A percentile compares a stretch with the other conserved stretches of the same genome.
phyloP scores from a whole-genome alignment of 2,113 vertebrate genomes.

The Sitta europaea region DNA sequence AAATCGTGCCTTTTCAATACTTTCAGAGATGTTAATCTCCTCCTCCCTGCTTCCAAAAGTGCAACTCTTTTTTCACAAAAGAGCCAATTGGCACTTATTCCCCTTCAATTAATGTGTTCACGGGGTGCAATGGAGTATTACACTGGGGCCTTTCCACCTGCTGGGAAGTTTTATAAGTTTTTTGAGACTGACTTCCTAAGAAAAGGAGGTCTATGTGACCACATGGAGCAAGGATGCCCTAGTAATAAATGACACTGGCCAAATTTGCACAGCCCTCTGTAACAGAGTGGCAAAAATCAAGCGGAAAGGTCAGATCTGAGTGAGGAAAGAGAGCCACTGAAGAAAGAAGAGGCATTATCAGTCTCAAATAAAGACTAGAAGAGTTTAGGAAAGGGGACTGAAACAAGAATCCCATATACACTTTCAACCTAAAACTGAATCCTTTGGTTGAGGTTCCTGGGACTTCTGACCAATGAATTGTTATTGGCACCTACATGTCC shows the following conservation, averaged over 20 bases:
- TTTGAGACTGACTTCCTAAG: neutral
- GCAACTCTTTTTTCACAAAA: neutral
- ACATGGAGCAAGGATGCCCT: neutral
- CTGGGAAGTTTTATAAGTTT: neutral
- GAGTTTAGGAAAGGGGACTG: neutral
- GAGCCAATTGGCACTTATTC: neutral
- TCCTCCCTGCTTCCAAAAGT: neutral
- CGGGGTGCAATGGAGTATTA: neutral
- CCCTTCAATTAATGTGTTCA: neutral
- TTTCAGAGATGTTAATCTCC: neutral
- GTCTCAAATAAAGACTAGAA: neutral
- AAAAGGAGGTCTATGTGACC: accelerated
- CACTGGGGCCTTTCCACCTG: neutral
- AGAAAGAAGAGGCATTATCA: neutral
- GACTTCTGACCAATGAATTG: neutral
- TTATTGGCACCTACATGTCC: neutral
- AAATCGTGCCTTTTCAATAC: neutral
- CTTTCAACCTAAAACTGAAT: neutral
- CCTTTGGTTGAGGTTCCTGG: neutral
- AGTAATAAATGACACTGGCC: neutral
- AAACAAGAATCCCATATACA: neutral
- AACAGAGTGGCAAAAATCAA: neutral
- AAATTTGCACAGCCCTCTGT: neutral
- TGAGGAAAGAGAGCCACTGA: neutral
- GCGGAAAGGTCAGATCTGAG: neutral